Conservation (phyloP, 2,888 invertebrate genomes). For the Odontocerum albicorne region DNA sequence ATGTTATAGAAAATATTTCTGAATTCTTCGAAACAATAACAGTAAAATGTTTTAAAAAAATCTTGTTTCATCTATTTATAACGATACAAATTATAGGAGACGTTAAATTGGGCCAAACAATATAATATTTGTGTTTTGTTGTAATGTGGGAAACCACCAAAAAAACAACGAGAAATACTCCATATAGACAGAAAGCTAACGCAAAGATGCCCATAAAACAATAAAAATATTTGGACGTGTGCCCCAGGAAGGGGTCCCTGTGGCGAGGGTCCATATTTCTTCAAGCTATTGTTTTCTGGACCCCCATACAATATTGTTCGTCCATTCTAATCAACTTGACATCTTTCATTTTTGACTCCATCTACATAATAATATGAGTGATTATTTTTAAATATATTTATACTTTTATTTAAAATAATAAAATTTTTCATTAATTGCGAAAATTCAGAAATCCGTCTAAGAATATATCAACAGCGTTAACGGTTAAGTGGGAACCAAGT, state of each 20-base stretch:
- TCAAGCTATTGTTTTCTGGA: conserved; percentile 7
- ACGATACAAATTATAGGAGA: too few species aligned
- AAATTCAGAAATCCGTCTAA: too few species aligned
- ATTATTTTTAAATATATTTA: too few species aligned
- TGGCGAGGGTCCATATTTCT: conserved; percentile 22
- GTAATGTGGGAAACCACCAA: conserved; percentile 25
- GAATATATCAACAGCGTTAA: too few species aligned
- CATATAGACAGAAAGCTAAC: conserved; percentile 17
- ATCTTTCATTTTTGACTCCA: background rate
- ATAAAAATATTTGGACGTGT: conserved; percentile 33
- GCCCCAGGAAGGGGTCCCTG: conserved; percentile 21
- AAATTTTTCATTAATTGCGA: too few species aligned
- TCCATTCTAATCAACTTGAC: conserved; percentile 8
- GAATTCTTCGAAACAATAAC: too few species aligned
- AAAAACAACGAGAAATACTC: conserved; percentile 5
- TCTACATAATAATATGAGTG: too few species aligned
- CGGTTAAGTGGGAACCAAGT: too few species aligned
- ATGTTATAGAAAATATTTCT: too few species aligned
- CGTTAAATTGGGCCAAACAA: conserved; percentile 17
- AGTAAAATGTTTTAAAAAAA: too few species aligned
- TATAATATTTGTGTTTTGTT: conserved; percentile 17
- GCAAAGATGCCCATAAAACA: conserved; percentile 30
- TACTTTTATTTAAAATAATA: too few species aligned
- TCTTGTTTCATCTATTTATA: too few species aligned
- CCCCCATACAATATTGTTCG: background rate